phyloP scores from a whole-genome alignment of 2,113 vertebrate species.

The Tupaia tana region DNA sequence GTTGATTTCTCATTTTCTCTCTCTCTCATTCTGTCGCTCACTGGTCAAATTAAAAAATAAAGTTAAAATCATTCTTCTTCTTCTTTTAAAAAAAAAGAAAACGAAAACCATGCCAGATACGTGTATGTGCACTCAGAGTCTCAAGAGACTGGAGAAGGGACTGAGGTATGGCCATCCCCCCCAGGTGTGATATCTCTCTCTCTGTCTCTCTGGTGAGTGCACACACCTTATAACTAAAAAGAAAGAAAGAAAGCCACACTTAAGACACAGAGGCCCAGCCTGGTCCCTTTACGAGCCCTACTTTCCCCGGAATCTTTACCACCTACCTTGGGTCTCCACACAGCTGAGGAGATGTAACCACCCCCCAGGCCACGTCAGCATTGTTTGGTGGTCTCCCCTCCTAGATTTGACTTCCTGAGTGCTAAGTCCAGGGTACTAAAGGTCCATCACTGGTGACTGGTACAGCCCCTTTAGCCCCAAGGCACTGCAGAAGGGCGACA shows the following conservation, averaged over 20 bases:
- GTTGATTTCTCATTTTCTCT: too few relatives aligned
- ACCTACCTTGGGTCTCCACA: slow-evolving; percentile 28
- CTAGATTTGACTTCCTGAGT: neutral
- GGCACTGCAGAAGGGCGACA: neutral
- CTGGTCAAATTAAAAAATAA: too few relatives aligned
- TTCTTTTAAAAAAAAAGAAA: too few relatives aligned
- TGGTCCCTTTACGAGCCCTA: neutral
- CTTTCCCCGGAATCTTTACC: neutral
- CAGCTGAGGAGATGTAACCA: neutral
- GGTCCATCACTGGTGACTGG: neutral
- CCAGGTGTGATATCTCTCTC: too few relatives aligned
- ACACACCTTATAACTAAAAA: too few relatives aligned
- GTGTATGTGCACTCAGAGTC: too few relatives aligned
- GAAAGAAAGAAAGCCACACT: too few relatives aligned
- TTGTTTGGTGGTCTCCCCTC: neutral
- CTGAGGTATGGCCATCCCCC: too few relatives aligned
- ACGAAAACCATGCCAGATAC: too few relatives aligned
- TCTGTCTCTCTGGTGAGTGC: too few relatives aligned
- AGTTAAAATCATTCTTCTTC: too few relatives aligned
- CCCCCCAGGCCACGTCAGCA: neutral
- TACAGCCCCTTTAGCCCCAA: neutral
- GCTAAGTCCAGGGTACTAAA: neutral
- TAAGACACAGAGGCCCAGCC: neutral
- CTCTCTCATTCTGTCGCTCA: neutral
- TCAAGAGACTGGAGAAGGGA: too few relatives aligned